A percentile compares a stretch with the other conserved stretches of the same genome.
phyloP scores from a whole-genome alignment of 2,888 invertebrate species.

The Cephus runcator region DNA sequence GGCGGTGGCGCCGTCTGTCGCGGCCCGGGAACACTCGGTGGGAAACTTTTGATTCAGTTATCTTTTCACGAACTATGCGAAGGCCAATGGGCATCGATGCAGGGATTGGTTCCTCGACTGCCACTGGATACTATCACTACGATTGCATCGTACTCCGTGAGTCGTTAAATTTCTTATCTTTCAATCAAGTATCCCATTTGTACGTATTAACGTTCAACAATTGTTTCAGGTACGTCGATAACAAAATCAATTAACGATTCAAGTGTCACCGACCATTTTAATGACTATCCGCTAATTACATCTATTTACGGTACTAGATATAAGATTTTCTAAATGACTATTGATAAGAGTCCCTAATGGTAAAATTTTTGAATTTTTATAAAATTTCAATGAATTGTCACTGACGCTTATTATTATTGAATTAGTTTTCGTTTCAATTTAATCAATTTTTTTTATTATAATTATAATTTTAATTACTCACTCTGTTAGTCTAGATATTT shows the following conservation, averaged over 20 bases:
- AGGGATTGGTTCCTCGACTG: constrained; percentile 74
- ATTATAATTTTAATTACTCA: neutral
- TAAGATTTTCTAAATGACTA: neutral
- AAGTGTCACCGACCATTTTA: neutral
- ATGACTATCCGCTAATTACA: neutral
- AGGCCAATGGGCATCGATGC: constrained; percentile 84
- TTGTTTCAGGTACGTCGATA: neutral
- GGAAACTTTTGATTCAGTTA: constrained; percentile 74
- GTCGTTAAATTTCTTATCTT: neutral
- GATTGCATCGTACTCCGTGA: neutral
- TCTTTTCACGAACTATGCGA: constrained; percentile 80
- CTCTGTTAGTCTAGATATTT: neutral
- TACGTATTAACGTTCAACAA: neutral
- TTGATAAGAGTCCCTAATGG: neutral
- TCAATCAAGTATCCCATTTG: neutral
- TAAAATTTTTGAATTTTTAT: neutral
- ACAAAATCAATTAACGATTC: neutral
- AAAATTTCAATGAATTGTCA: neutral
- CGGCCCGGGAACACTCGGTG: constrained; percentile 78
- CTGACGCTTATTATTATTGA: too few species aligned
- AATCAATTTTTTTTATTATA: neutral
- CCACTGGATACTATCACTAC: constrained; percentile 63
- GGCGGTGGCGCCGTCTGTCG: constrained; percentile 68
- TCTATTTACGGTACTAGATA: neutral
- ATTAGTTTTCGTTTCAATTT: too few species aligned